Evolutionary conservation across 2,113 vertebrate genomes (phyloP).

Genomic region (Pelecanus crispus): DNA sequence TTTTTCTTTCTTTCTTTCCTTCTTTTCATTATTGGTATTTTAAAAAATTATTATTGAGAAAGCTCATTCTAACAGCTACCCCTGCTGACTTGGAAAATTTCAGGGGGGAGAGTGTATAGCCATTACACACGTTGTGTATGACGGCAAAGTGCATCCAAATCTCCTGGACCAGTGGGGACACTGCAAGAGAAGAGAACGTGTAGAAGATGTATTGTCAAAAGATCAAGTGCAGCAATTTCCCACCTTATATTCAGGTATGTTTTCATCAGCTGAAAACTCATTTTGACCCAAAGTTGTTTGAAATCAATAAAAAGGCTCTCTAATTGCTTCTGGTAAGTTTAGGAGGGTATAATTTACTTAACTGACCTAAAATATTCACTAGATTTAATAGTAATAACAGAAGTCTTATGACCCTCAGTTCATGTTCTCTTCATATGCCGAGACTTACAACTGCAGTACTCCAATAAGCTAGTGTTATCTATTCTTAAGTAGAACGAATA

Average conservation of each 20-base stretch:
- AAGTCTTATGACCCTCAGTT: not conserved
- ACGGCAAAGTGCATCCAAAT: not conserved
- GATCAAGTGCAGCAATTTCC: not conserved
- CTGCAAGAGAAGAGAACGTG: not conserved
- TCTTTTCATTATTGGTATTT: not conserved
- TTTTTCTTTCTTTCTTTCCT: not conserved
- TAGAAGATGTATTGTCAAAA: not conserved
- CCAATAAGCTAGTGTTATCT: no score
- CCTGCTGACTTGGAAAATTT: not conserved
- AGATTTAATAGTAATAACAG: not conserved
- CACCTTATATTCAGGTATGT: not conserved
- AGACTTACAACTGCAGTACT: not conserved
- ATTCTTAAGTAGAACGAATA: not conserved
- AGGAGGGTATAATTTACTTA: not conserved
- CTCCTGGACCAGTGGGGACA: not conserved
- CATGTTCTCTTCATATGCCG: not conserved
- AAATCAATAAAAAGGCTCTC: not conserved
- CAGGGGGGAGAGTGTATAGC: rapidly evolving
- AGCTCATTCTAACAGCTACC: not conserved
- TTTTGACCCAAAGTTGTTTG: not conserved
- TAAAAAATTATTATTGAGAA: not conserved
- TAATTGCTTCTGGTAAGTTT: not conserved
- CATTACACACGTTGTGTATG: not conserved
- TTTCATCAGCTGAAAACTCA: not conserved
- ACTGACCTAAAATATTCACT: not conserved